Evolutionary conservation across 2,113 vertebrate species (phyloP), one percentile per base, ranked within the genome.

Genomic region (Morone chrysops): DNA sequence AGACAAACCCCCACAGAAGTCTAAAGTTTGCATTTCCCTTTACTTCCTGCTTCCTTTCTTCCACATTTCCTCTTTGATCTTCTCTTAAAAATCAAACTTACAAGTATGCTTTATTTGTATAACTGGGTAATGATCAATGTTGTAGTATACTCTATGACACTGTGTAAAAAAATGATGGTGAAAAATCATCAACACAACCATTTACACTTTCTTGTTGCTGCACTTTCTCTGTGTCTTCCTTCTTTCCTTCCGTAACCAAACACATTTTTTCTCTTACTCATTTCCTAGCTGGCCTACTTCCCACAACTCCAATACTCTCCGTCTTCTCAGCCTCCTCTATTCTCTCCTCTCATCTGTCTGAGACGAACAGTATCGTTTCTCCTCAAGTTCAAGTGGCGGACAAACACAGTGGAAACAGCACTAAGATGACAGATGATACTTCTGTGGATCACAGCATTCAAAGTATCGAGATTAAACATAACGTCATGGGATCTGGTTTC

Each of bases 381-480:
- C 13, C 13, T 78, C 25, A 1, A 78, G 57, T 82, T 85, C 43
- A 51, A 17, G 40, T 14, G 40, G 62, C 75, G 65, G 82, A 81
- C 70, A 47, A 20, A 66, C 67, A 18, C 53, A 78, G 36, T 4
- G 20, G 51, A 66, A 75, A 38, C 53, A n/a, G 38, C 61, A 36
- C 8, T 31, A 14, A 47, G 57, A 60, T 43, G 53, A 54, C 25
- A 66, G 70, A 40, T 16, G 16, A 40, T 16, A 4, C 50, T 8
- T 36, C 22, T 36, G 31, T 14, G 9, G 53, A 56, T 40, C 36
- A 57, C n/a, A 8, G 31, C 16, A 14, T 13, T 71, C 9, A 54
- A 48, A 60, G 40, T 17, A 38, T 18, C 18, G 8, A 18, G 78
- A 71, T 77, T 50, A 22, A 18, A 66, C 51, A 25, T 36, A 1